Percentiles rank a stretch among this genome's conserved stretches.
Conservation (phyloP, 2,113 vertebrate species). For the Alexandromys fortis region DNA sequence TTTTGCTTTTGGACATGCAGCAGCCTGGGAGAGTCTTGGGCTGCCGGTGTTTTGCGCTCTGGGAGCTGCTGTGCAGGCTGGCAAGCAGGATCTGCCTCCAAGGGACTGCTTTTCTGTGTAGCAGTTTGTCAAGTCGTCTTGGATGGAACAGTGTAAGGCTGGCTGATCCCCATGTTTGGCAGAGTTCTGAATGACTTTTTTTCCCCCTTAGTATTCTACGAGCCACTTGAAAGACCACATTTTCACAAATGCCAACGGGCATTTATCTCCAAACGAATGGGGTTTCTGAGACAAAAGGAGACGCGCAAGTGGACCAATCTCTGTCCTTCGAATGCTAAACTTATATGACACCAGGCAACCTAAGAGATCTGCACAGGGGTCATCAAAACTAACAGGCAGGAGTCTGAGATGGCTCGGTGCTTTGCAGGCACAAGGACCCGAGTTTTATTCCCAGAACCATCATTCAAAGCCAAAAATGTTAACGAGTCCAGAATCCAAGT, state of each 20-base stretch:
- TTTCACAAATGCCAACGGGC: conserved; percentile 40
- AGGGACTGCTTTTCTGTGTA: conserved; percentile 67
- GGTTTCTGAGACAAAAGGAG: background rate
- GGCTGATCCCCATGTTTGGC: conserved; percentile 52
- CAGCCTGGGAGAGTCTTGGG: conserved; percentile 48
- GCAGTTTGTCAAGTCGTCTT: conserved; percentile 21
- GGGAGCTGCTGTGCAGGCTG: background rate
- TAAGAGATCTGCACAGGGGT: background rate
- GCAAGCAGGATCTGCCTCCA: conserved; percentile 49
- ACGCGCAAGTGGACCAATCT: background rate
- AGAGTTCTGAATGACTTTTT: conserved; percentile 30
- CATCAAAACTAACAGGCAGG: background rate
- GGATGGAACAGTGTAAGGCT: conserved; percentile 40
- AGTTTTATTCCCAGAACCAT: background rate
- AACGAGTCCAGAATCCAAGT: background rate
- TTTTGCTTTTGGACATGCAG: conserved; percentile 73
- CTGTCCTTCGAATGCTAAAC: conserved; percentile 9
- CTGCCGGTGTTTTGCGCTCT: conserved; percentile 53
- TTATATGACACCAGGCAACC: background rate
- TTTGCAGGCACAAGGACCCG: background rate
- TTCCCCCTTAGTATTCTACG: background rate
- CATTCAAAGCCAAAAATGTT: background rate
- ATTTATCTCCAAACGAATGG: background rate
- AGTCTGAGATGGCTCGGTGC: background rate
- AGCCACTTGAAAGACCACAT: conserved; percentile 52